Evolutionary conservation across 2,888 invertebrate species (phyloP).

Genomic region (Nasonia oneida): DNA sequence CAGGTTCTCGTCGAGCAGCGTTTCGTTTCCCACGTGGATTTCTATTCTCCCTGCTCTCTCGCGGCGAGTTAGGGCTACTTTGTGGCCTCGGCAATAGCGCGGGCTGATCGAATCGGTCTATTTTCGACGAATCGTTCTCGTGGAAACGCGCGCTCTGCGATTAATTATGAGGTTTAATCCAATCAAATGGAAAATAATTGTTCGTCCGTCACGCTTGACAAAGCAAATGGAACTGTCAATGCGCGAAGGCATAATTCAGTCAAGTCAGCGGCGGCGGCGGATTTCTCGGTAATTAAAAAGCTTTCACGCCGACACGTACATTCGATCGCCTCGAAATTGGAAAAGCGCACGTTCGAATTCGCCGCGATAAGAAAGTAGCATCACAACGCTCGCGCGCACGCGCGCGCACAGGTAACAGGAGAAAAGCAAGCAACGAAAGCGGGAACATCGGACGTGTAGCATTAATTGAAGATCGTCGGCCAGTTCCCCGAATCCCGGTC

Average conservation of each 20-base stretch:
- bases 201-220: no score
- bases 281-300: no score
- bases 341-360: not conserved
- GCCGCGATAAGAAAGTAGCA: not conserved
- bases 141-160: no score
- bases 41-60: not conserved
- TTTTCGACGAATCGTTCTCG: no score
- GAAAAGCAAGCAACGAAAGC: constrained; percentile 12
- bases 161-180: no score
- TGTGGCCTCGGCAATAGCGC: not conserved
- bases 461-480: constrained; percentile 9
- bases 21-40: not conserved
- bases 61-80: not conserved
- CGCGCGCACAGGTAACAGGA: not conserved
- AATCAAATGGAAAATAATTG: no score
- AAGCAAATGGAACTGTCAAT: no score
- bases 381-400: no score
- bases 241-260: no score
- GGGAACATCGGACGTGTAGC: not conserved
- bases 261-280: no score
- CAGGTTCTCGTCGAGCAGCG: not conserved
- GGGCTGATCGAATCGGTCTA: no score
- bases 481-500: constrained; percentile 4
- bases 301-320: no score
- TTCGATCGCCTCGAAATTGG: not conserved